These are phyloP conservation scores for Rhegmatorhina hoffmannsi DNA, from an alignment of 2,113 vertebrate species.

Conservation along the genomic window DNA sequence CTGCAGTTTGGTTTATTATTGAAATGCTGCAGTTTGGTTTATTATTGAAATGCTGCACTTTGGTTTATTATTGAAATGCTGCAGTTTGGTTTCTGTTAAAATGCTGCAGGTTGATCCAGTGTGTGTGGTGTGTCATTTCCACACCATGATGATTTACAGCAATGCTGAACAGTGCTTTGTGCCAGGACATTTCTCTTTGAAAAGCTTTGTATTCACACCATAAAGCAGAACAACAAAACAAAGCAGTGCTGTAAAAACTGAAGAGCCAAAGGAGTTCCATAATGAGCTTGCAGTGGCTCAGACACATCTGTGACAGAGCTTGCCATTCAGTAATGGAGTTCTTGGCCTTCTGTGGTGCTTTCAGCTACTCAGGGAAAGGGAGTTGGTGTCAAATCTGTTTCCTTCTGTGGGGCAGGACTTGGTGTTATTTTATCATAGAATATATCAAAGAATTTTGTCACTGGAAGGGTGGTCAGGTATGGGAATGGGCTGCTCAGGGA, in stretches of 20 bases:
- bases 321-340: neutral
- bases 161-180: neutral
- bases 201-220: neutral
- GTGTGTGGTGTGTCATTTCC: rapidly evolving
- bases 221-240: neutral
- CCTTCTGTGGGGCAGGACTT: neutral
- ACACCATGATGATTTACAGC: neutral
- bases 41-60: neutral
- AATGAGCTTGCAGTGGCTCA: neutral
- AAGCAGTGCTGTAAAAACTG: neutral
- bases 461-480: neutral
- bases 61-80: neutral
- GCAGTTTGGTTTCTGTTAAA: neutral
- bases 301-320: neutral
- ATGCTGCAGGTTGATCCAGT: neutral
- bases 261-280: neutral
- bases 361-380: neutral
- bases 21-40: neutral
- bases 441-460: neutral
- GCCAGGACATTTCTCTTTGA: neutral
- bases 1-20: neutral
- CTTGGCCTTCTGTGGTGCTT: neutral
- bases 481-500: neutral
- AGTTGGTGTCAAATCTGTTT: rapidly evolving
- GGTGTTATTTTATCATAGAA: neutral